Evolutionary conservation across 1,140 invertebrate genomes (phyloP), one percentile per base, ranked within the genome.

Genomic region (Neodiprion lecontei): DNA sequence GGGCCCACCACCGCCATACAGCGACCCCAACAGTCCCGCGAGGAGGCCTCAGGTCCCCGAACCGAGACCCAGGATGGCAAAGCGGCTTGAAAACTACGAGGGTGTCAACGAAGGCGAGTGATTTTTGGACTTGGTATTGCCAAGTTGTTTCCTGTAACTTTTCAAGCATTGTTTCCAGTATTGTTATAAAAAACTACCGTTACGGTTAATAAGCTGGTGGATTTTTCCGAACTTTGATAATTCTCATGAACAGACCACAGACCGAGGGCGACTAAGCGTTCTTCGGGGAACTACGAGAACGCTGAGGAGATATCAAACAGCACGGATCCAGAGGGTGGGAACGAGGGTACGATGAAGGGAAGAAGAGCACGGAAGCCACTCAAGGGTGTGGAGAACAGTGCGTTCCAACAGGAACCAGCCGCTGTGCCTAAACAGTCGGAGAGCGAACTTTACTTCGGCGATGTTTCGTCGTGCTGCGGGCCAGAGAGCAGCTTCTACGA

Each of bases 381-480:
- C 5, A 88, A 88, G 50, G 88, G 88, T 0, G 92, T 93, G 23
- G 92, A 93, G 79, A 94, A 94, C 78, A 87, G 91, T 1, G 92
- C 90, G 2, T 93, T 94, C 78, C 87, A 88, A 10, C 86, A 88
- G 67, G 86, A 88, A 77, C 48, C 83, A 1, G 86, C 83, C 71
- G 73, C 82, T 1, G 79, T 79, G 9, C 76, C 82, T 1, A 89
- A 90, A 75, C 88, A 88, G 74, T 89, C 89, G 1, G 90, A 91
- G 72, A 95, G 94, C 4, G 95, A 96, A 86, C 90, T 96, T 1
- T 96, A 96, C 82, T 96, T 96, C 83, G 95, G 94, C 1, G 94
- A 96, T 80, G 94, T 95, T 1, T 95, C 94, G n/a, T 96, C 94
- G 70, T 95, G 94, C 81, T 95, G 94, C 78, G 86, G 87, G 7